Base-by-base conservation (phyloP, 1,140 invertebrate genomes). In the Trachelipus rathkii region DNA sequence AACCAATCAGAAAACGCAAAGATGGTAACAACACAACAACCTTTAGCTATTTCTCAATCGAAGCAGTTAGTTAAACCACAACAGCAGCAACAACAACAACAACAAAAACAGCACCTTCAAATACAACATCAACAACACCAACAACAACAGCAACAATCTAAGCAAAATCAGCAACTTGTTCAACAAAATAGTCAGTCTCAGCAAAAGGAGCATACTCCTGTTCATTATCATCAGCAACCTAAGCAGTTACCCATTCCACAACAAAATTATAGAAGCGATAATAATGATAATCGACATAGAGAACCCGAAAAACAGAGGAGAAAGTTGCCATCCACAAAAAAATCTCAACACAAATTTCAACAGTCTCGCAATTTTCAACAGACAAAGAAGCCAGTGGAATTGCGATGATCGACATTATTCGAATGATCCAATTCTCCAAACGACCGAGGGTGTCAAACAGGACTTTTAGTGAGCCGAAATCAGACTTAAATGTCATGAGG, bases 401-500 rank as follows among this genome's bases (percentile, higher is more conserved):
- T 15, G 19, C 50, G 50, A 19, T 60, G 50, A 60, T 4, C 50
- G 8, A 13, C 11, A 60, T 15, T 19, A 60, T 19, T 19, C 33
- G 33, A 33, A 33, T 33, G 33, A 15, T 60, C 50, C 11, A 19
- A 19, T 4, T 60, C 8, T 8, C 11, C 50, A 9, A 19, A 75
- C 67, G 11, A 76, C 78, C 13, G 24, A 76, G 5, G 79, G 79
- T 0, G 79, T 80, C 33, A 80, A 80, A 33, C 77, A 80, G 60
- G 79, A n/a, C 79, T 9, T 78, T 80, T 50, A 80, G 79, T 66
- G 79, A 80, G 23, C 79, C 79, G 79, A 80, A 68, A 77, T 80
- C 21, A 66, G 74, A 60, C 71, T 77, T 5, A 10, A 73, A n/a
- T 78, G 77, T 68, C 69, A 78, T n/a, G 77, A 78, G 44, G 77